Percentiles rank a stretch among this genome's conserved stretches.
phyloP scores from a whole-genome alignment of 2,888 invertebrate species.

The Yponomeuta evonymella region DNA sequence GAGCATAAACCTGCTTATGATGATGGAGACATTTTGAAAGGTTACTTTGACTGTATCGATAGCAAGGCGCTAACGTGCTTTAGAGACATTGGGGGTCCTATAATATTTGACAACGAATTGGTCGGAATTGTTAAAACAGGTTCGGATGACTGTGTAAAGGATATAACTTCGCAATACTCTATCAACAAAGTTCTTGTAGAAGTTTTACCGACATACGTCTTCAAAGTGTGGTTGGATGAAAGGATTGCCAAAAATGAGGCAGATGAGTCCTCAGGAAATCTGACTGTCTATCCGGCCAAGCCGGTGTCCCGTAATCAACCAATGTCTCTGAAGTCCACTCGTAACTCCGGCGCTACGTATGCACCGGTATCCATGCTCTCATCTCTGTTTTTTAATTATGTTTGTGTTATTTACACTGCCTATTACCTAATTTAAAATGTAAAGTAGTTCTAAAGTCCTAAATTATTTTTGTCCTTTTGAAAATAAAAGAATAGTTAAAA shows the following conservation, averaged over 20 bases:
- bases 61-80: constrained; percentile 60
- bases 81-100: constrained; percentile 59
- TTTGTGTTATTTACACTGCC: neutral
- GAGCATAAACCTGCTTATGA: constrained; percentile 39
- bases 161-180: constrained; percentile 50
- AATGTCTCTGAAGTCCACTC: neutral
- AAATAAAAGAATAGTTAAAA: too few relatives aligned
- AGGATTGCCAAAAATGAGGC: constrained; percentile 49
- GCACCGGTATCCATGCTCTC: neutral
- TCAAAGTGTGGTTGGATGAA: constrained; percentile 60
- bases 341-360: neutral
- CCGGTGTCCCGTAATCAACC: neutral
- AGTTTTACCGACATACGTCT: constrained; percentile 49
- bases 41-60: constrained; percentile 59
- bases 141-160: constrained; percentile 48
- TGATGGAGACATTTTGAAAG: constrained; percentile 31
- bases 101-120: constrained; percentile 50
- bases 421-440: neutral
- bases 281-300: neutral
- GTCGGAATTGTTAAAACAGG: constrained; percentile 53
- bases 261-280: neutral
- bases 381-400: neutral
- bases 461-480: too few relatives aligned
- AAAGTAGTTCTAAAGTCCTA: too few relatives aligned
- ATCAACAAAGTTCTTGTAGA: constrained; percentile 51